A percentile compares a stretch with the other conserved stretches of the same genome.
These are phyloP conservation scores for Melikaiella ostensackeni DNA, from an alignment of 2,888 invertebrate species.

Conservation along the genomic window DNA sequence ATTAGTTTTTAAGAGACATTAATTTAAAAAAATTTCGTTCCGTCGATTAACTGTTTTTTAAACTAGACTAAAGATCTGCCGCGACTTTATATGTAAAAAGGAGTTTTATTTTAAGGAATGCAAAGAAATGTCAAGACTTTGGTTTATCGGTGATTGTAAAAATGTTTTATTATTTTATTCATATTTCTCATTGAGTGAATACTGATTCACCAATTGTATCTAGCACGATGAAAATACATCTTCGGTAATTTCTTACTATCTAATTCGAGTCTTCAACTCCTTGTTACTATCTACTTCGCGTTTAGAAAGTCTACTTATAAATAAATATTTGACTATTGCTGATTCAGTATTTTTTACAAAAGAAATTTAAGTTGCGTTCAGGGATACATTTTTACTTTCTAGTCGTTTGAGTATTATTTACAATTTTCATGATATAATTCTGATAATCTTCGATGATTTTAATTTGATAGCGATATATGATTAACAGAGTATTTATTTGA, in stretches of 20 bases:
- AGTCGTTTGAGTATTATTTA: not conserved
- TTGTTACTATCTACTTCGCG: not conserved
- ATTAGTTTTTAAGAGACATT: not conserved
- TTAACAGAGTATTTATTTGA: not conserved
- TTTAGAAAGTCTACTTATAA: constrained; percentile 8
- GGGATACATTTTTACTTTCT: not conserved
- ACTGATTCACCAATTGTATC: constrained; percentile 27
- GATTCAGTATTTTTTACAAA: not conserved
- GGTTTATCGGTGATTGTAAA: constrained; percentile 9
- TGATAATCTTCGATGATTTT: not conserved
- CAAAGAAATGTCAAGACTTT: constrained; percentile 32
- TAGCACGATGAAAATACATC: constrained; percentile 1
- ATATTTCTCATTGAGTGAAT: constrained; percentile 16
- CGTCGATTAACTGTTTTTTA: not conserved
- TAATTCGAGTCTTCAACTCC: not conserved
- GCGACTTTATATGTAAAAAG: not conserved
- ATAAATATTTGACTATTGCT: not conserved
- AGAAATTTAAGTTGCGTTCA: not conserved
- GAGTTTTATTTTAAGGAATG: not conserved
- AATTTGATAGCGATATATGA: not conserved
- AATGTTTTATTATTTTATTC: not conserved
- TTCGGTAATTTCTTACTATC: constrained; percentile 1
- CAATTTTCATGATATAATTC: not conserved
- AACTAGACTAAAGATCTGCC: not conserved
- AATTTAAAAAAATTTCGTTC: constrained; percentile 8